These are phyloP conservation scores for Cheilosia urbana DNA, from an alignment of 2,888 invertebrate species.

Conservation along the genomic window DNA sequence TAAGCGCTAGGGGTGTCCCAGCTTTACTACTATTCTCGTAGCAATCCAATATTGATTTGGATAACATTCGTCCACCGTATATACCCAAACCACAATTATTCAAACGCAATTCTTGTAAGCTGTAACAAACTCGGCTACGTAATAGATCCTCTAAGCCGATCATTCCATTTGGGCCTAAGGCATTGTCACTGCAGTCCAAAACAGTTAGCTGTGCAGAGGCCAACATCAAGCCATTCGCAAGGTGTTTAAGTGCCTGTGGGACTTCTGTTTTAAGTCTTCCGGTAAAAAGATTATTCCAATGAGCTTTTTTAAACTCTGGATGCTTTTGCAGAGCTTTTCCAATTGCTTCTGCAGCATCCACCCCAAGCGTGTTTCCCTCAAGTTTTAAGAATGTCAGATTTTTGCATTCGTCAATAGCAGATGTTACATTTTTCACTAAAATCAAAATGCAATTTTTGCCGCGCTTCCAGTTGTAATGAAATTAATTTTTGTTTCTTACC, in stretches of 20 bases:
- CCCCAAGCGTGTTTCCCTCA: slow-evolving; percentile 97
- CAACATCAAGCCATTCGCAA: slow-evolving; percentile 92
- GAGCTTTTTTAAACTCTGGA: slow-evolving; percentile 91
- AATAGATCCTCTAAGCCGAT: slow-evolving; percentile 93
- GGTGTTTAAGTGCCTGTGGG: slow-evolving; percentile 91
- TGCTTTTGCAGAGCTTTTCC: slow-evolving; percentile 91
- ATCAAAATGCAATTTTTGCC: not conserved
- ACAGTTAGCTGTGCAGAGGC: slow-evolving; percentile 92
- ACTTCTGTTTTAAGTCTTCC: slow-evolving; percentile 97
- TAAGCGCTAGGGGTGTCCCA: slow-evolving; percentile 89
- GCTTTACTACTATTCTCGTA: slow-evolving; percentile 87
- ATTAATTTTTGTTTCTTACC: slow-evolving; percentile 85
- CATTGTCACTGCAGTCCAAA: slow-evolving; percentile 98
- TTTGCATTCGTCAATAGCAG: slow-evolving; percentile 89
- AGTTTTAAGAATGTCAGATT: slow-evolving; percentile 90
- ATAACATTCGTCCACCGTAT: slow-evolving; percentile 93
- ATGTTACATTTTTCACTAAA: slow-evolving; percentile 89
- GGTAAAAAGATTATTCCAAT: slow-evolving; percentile 99
- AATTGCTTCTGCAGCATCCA: slow-evolving; percentile 93
- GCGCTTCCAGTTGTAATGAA: not conserved
- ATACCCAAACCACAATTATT: slow-evolving; percentile 98
- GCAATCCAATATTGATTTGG: slow-evolving; percentile 90
- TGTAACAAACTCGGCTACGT: slow-evolving; percentile 92
- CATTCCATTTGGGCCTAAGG: slow-evolving; percentile 97
- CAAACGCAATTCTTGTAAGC: slow-evolving; percentile 90